These are phyloP conservation scores for Colius striatus DNA, from an alignment of 2,113 vertebrate genomes.

Conservation along the genomic window DNA sequence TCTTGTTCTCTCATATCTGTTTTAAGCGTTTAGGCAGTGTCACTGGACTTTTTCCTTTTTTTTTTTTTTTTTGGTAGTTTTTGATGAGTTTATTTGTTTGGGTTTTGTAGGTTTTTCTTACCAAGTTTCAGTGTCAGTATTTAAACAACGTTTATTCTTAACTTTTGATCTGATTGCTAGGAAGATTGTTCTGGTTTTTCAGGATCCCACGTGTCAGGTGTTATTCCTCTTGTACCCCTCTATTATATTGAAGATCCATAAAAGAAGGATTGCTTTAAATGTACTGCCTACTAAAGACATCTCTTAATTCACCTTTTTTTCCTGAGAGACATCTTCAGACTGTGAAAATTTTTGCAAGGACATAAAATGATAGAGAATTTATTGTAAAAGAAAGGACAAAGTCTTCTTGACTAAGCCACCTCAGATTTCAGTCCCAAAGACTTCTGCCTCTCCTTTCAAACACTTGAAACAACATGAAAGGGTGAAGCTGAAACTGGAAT, in stretches of 20 bases:
- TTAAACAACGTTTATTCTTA: not conserved
- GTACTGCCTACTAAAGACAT: not conserved
- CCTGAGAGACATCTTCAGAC: not conserved
- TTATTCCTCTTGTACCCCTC: not conserved
- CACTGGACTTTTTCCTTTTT: not conserved
- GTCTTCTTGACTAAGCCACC: not conserved
- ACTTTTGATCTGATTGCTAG: not conserved
- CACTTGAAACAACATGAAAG: not conserved
- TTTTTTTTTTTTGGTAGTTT: not conserved
- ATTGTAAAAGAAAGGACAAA: not conserved
- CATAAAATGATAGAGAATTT: not conserved
- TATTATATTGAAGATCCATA: not conserved
- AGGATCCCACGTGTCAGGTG: not conserved
- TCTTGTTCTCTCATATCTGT: not conserved
- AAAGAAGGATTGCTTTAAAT: not conserved
- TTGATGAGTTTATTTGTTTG: not conserved
- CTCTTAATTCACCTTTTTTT: slow-evolving; percentile 2
- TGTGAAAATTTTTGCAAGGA: not conserved
- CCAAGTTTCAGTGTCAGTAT: not conserved
- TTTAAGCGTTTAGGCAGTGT: not conserved
- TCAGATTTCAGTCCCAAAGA: not conserved
- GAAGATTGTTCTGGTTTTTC: not conserved
- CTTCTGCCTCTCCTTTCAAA: not conserved
- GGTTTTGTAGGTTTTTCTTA: not conserved
- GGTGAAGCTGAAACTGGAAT: not conserved